These are phyloP conservation scores for Amphiduros pacificus DNA, from an alignment of 2,888 invertebrate genomes.

Conservation along the genomic window DNA sequence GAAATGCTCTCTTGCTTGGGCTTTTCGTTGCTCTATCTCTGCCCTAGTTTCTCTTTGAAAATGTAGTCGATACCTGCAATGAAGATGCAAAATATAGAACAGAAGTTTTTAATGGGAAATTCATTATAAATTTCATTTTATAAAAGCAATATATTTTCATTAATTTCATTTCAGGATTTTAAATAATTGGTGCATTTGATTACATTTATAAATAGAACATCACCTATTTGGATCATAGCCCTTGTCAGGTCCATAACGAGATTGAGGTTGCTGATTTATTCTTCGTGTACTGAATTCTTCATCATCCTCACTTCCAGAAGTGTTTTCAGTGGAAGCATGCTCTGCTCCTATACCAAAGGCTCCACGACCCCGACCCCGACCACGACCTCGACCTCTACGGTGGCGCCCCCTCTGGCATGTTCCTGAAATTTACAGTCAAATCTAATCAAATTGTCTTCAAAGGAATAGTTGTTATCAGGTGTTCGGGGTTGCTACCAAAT, in stretches of 20 bases:
- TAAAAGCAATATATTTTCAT: background rate
- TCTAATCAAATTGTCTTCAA: too few relatives aligned
- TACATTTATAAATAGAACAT: background rate
- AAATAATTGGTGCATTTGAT: background rate
- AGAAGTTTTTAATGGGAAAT: background rate
- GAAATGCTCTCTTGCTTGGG: constrained; percentile 64
- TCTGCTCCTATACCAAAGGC: too few relatives aligned
- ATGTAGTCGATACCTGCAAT: constrained; percentile 71
- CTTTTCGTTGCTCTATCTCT: constrained; percentile 72
- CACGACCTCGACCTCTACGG: background rate
- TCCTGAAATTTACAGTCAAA: background rate
- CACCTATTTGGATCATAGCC: constrained; percentile 39
- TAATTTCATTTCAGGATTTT: background rate
- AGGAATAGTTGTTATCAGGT: too few relatives aligned
- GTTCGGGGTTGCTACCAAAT: too few relatives aligned
- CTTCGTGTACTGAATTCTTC: constrained; percentile 29
- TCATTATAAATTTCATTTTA: background rate
- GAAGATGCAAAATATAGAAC: background rate
- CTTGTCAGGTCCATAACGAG: background rate
- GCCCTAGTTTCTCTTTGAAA: constrained; percentile 80
- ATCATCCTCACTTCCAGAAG: background rate
- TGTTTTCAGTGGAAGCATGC: background rate
- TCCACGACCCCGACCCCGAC: background rate
- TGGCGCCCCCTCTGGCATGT: constrained; percentile 2
- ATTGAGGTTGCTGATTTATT: constrained; percentile 42